These are phyloP conservation scores for Mesocricetus auratus DNA, from an alignment of 2,113 vertebrate genomes.

Conservation along the genomic window DNA sequence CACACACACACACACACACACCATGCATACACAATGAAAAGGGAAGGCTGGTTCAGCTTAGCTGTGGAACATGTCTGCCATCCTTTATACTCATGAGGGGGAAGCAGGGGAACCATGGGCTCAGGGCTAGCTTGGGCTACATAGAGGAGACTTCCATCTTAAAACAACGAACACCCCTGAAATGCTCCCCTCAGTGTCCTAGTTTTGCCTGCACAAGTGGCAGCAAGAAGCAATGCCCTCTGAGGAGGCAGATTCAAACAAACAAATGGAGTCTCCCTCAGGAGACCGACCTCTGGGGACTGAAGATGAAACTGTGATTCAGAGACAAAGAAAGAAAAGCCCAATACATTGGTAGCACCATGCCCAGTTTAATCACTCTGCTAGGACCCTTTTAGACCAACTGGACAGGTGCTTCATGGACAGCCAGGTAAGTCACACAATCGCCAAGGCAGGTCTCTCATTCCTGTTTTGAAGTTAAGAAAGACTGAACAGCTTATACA, in stretches of 20 bases:
- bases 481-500: background rate
- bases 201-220: background rate
- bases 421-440: background rate
- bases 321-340: background rate
- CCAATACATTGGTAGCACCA: background rate
- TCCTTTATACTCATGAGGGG: background rate
- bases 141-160: background rate
- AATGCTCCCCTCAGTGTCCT: background rate
- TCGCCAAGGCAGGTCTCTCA: accelerated
- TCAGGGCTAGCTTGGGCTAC: background rate
- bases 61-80: background rate
- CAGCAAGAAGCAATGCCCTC: background rate
- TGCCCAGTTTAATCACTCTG: background rate
- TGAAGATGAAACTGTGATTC: background rate
- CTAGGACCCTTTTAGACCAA: background rate
- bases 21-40: background rate
- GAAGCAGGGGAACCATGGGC: background rate
- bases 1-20: background rate
- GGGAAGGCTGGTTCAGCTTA: background rate
- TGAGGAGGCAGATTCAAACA: background rate
- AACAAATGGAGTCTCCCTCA: background rate
- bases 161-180: background rate
- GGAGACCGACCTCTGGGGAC: background rate
- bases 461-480: background rate
- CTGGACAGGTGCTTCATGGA: background rate